These are phyloP conservation scores for Camponotus vicinus DNA, from an alignment of 1,140 invertebrate genomes.

Conservation along the genomic window DNA sequence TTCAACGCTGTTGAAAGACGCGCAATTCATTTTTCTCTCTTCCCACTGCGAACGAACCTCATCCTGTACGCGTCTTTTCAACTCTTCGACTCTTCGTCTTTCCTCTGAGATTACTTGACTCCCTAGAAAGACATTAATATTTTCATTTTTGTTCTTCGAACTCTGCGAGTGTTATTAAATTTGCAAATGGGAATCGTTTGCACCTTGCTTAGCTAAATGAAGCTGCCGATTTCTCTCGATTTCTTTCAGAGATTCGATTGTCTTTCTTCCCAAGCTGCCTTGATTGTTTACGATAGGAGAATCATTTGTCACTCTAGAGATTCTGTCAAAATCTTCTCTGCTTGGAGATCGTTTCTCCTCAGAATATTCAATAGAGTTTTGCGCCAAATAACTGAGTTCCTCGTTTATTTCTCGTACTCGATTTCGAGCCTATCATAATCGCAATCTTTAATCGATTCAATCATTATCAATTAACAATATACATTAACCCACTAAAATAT, in stretches of 20 bases:
- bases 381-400: conserved; percentile 87
- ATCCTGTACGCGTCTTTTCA: conserved; percentile 94
- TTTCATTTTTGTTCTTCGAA: conserved; percentile 1
- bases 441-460: background rate
- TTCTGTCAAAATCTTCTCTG: conserved; percentile 94
- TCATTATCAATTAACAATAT: conserved; percentile 20
- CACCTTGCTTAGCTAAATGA: conserved; percentile 96
- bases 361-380: conserved; percentile 85
- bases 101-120: conserved; percentile 97
- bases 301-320: conserved; percentile 94
- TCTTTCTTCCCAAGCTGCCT: conserved; percentile 91
- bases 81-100: conserved; percentile 93
- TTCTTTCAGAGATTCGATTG: conserved; percentile 95
- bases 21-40: conserved; percentile 90
- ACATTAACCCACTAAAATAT: background rate
- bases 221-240: conserved; percentile 95
- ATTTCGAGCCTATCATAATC: conserved; percentile 83
- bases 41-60: conserved; percentile 96
- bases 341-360: conserved; percentile 89
- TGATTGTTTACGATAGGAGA: conserved; percentile 91
- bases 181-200: background rate
- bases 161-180: background rate
- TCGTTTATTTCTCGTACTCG: conserved; percentile 88
- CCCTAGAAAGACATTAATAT: conserved; percentile 86
- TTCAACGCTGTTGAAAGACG: conserved; percentile 90